Conservation (phyloP, 2,113 vertebrate genomes). For the Progne subis region DNA sequence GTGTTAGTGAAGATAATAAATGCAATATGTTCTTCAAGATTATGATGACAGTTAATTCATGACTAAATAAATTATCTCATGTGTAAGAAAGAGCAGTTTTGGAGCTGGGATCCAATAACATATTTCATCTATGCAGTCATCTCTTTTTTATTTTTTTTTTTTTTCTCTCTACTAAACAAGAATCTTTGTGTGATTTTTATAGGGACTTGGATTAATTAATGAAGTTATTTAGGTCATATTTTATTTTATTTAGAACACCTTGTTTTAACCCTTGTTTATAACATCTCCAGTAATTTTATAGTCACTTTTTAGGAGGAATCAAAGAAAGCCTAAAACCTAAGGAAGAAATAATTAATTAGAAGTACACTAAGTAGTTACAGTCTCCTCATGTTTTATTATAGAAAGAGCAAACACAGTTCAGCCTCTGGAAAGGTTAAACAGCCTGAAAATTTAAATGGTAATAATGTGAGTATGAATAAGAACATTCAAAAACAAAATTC, state of each 20-base stretch:
- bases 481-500: neutral
- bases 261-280: neutral
- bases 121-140: neutral
- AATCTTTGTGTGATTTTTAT: neutral
- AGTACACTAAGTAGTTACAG: neutral
- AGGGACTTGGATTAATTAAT: neutral
- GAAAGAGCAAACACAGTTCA: neutral
- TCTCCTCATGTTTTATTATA: neutral
- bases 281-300: neutral
- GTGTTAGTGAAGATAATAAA: neutral
- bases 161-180: neutral
- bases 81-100: neutral
- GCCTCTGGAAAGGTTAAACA: neutral
- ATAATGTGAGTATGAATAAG: neutral
- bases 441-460: neutral
- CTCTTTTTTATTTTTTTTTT: neutral
- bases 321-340: neutral
- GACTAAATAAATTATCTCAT: neutral
- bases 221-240: neutral
- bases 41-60: neutral
- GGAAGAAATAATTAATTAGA: neutral
- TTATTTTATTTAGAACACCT: neutral
- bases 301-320: neutral
- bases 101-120: neutral
- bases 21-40: neutral